Conservation (phyloP, 2,888 invertebrate species). For the Actias luna region DNA sequence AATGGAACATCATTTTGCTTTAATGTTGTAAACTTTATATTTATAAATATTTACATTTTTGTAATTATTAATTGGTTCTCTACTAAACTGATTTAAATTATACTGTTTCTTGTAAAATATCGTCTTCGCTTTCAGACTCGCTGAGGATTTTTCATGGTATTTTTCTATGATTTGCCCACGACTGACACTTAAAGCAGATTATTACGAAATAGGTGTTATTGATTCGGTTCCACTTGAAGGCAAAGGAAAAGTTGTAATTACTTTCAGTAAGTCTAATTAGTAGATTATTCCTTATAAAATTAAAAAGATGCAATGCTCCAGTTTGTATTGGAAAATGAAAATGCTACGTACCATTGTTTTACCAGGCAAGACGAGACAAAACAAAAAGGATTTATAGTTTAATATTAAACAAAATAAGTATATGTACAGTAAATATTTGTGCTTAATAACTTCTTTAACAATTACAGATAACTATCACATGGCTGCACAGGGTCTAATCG, state of each 20-base stretch:
- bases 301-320: not conserved
- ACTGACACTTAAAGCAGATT: not conserved
- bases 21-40: not conserved
- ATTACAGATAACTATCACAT: conserved; percentile 4
- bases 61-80: too few species aligned
- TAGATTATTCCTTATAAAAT: not conserved
- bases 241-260: not conserved
- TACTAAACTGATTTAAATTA: not conserved
- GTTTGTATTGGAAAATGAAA: too few species aligned
- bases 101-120: not conserved
- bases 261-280: not conserved
- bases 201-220: not conserved
- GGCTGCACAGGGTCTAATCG: not conserved
- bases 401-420: not conserved
- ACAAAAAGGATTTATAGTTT: not conserved
- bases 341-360: not conserved
- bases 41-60: not conserved
- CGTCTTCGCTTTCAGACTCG: not conserved
- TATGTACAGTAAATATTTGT: not conserved
- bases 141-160: not conserved
- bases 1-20: not conserved
- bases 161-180: not conserved
- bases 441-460: not conserved
- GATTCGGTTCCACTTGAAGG: not conserved
- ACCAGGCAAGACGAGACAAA: not conserved